A percentile compares a stretch with the other conserved stretches of the same genome.
These are phyloP conservation scores for Onychomys leucogaster DNA, from an alignment of 2,797 vertebrate genomes.

Conservation along the genomic window DNA sequence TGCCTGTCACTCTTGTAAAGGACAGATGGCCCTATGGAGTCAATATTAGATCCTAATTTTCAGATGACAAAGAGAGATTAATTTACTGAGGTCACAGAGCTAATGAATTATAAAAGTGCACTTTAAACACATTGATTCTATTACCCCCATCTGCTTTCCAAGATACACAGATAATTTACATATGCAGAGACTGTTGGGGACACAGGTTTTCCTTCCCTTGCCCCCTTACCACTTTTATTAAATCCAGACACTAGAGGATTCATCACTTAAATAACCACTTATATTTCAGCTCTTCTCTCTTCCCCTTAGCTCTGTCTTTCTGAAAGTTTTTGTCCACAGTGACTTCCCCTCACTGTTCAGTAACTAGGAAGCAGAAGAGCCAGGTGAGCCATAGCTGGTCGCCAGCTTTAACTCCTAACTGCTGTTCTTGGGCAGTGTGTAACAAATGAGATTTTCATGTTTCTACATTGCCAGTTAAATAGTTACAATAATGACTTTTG, in stretches of 20 bases:
- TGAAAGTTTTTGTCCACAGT: not conserved
- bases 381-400: not conserved
- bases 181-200: not conserved
- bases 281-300: not conserved
- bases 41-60: conserved; percentile 49
- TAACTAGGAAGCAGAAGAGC: not conserved
- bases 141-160: not conserved
- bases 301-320: not conserved
- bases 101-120: conserved; percentile 2
- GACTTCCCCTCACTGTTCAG: not conserved
- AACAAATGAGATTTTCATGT: conserved; percentile 27
- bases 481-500: conserved; percentile 27
- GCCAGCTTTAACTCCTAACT: conserved; percentile 38
- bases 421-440: conserved; percentile 46
- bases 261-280: not conserved
- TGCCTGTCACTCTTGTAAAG: not conserved
- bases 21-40: not conserved
- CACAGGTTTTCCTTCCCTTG: not conserved
- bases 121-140: not conserved
- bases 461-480: not conserved
- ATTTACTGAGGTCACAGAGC: conserved; percentile 38
- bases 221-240: not conserved
- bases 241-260: not conserved
- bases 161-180: not conserved
- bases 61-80: conserved; percentile 3